These are phyloP conservation scores for Dynastes grantii DNA, from an alignment of 2,888 invertebrate genomes.

Conservation along the genomic window DNA sequence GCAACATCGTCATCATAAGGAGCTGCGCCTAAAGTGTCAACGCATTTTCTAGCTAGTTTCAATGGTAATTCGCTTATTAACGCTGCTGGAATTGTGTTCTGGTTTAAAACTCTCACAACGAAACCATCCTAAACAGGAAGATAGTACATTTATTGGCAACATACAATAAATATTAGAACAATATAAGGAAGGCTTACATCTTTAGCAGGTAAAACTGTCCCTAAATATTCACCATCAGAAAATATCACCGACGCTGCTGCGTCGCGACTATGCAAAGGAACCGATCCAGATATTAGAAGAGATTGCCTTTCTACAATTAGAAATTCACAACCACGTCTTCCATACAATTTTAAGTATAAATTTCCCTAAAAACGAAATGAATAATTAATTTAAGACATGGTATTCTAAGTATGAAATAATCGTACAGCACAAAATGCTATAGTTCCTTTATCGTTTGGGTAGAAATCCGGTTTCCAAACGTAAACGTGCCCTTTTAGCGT, in stretches of 20 bases:
- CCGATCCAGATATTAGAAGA: constrained; percentile 71
- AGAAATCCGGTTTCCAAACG: constrained; percentile 87
- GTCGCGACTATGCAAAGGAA: constrained; percentile 69
- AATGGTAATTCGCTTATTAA: constrained; percentile 80
- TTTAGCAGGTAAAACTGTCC: constrained; percentile 84
- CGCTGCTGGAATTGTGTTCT: constrained; percentile 74
- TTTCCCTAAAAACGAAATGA: constrained; percentile 77
- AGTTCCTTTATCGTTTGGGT: constrained; percentile 87
- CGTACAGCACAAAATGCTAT: constrained; percentile 89
- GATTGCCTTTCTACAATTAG: constrained; percentile 74
- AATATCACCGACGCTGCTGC: constrained; percentile 76
- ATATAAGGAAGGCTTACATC: constrained; percentile 75
- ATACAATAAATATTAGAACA: constrained; percentile 40
- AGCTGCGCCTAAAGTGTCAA: constrained; percentile 83
- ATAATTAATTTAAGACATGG: constrained; percentile 28
- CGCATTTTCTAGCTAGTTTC: constrained; percentile 85
- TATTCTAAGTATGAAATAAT: constrained; percentile 50
- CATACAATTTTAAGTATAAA: constrained; percentile 82
- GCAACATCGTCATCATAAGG: constrained; percentile 79
- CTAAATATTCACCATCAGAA: constrained; percentile 86
- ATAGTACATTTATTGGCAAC: neutral
- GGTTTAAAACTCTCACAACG: constrained; percentile 83
- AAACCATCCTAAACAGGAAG: constrained; percentile 79
- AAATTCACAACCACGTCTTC: constrained; percentile 72
- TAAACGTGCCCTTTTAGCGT: constrained; percentile 94